Percentiles rank a stretch among this genome's conserved stretches.
These are phyloP conservation scores for Chlorodrepanis virens DNA, from an alignment of 2,113 vertebrate species.

Conservation along the genomic window DNA sequence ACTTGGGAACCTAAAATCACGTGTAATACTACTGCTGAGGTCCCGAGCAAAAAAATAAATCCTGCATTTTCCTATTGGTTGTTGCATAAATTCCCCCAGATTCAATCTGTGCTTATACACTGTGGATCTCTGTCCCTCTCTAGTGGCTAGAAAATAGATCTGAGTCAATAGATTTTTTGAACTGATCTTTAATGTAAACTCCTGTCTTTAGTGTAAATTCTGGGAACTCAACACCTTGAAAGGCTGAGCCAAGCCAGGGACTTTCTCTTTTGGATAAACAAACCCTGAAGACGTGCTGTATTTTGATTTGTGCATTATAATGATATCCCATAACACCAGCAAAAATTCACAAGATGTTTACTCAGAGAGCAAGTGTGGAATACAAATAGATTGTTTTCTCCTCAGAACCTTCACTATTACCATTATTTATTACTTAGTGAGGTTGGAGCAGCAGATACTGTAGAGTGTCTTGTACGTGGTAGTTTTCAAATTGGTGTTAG, in stretches of 20 bases:
- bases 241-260: background rate
- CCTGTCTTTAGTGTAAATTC: background rate
- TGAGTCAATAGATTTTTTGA: background rate
- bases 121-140: conserved; percentile 54
- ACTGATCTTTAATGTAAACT: background rate
- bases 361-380: background rate
- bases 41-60: background rate
- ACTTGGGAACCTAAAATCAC: background rate
- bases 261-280: background rate
- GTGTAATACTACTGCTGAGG: background rate
- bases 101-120: background rate
- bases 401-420: background rate
- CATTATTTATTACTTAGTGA: background rate
- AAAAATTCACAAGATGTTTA: background rate
- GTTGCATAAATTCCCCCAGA: background rate
- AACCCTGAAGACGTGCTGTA: background rate
- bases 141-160: conserved; percentile 39
- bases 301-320: conserved; percentile 6
- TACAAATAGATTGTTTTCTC: background rate
- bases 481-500: background rate
- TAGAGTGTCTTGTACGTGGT: background rate
- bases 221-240: background rate
- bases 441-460: background rate
- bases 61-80: background rate
- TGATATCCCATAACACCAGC: background rate